Conservation (phyloP, 1,140 invertebrate genomes). For the Phenacoccus solenopsis region DNA sequence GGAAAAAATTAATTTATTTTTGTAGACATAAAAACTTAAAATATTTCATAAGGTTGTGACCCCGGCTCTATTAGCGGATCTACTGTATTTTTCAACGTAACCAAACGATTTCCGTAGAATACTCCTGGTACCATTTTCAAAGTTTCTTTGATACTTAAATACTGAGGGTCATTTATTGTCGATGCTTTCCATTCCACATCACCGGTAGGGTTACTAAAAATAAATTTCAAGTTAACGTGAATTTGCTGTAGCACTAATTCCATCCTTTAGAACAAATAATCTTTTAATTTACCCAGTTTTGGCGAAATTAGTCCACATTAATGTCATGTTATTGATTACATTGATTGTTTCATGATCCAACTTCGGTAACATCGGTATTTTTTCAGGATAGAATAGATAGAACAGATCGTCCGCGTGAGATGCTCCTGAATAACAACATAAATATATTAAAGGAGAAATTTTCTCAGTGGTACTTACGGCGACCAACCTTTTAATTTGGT, state of each 20-base stretch:
- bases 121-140: neutral
- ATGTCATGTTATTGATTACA: neutral
- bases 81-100: neutral
- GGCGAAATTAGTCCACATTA: neutral
- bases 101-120: neutral
- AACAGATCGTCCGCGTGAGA: slow-evolving; percentile 25
- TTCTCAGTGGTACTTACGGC: no score
- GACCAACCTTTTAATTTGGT: no score
- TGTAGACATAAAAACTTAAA: no score
- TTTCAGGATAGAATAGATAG: slow-evolving; percentile 23
- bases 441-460: no score
- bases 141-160: neutral
- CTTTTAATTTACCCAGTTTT: neutral
- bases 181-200: neutral
- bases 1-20: no score
- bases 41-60: neutral
- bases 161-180: neutral
- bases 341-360: neutral
- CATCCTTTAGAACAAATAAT: no score
- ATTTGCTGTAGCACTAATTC: no score
- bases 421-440: slow-evolving; percentile 23
- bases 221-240: no score
- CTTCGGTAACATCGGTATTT: slow-evolving; percentile 4
- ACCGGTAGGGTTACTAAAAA: neutral
- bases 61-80: neutral